Conservation (phyloP, 2,797 vertebrate genomes). For the Knipowitschia caucasica region DNA sequence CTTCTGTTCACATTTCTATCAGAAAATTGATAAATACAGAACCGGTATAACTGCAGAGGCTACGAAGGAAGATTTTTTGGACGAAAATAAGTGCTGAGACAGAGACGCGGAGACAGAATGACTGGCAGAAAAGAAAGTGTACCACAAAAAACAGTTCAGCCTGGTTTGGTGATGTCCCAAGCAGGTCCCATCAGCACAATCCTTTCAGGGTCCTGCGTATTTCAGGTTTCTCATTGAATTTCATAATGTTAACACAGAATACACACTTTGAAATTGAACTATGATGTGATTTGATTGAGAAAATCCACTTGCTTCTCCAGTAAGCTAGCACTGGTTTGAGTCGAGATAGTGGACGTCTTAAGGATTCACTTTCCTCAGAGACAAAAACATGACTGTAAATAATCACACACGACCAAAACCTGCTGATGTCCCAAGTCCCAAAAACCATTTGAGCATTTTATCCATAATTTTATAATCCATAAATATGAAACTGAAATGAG, state of each 20-base stretch:
- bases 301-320: slow-evolving; percentile 21
- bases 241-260: slow-evolving; percentile 20
- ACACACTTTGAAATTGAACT: slow-evolving; percentile 17
- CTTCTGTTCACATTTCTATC: slow-evolving; percentile 60
- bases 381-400: slow-evolving; percentile 69
- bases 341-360: slow-evolving; percentile 38
- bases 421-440: slow-evolving; percentile 20
- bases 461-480: slow-evolving; percentile 24
- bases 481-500: slow-evolving; percentile 35
- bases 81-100: slow-evolving; percentile 32
- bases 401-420: slow-evolving; percentile 59
- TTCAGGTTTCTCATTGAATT: slow-evolving; percentile 19
- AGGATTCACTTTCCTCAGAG: slow-evolving; percentile 69
- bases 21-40: slow-evolving; percentile 47
- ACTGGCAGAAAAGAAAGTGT: slow-evolving; percentile 29
- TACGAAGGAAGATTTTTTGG: slow-evolving; percentile 41
- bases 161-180: slow-evolving; percentile 26
- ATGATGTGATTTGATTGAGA: too few species aligned
- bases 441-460: slow-evolving; percentile 27
- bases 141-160: slow-evolving; percentile 37
- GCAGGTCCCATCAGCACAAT: slow-evolving; percentile 33
- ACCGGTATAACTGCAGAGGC: slow-evolving; percentile 45
- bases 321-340: slow-evolving; percentile 36
- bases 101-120: slow-evolving; percentile 38
- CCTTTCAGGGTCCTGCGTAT: slow-evolving; percentile 19